Evolutionary conservation across 2,113 vertebrate species (phyloP).

Genomic region (Cepphus grylle): DNA sequence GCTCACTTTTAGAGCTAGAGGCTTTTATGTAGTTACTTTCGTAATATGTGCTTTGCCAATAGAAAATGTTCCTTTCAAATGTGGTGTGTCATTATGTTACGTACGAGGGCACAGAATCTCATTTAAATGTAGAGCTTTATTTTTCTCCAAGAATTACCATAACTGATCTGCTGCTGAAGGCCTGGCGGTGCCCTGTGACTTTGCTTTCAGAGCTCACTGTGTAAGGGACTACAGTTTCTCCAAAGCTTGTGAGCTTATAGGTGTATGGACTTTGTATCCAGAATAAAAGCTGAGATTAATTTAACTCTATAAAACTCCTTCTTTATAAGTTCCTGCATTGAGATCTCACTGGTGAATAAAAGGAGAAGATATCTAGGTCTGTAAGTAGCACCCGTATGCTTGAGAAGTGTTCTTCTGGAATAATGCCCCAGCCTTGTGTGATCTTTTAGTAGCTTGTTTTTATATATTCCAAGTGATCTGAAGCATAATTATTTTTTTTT

Average conservation of each 20-base stretch:
- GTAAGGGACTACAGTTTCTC: fast-evolving
- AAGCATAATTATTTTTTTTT: not conserved
- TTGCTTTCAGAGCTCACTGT: not conserved
- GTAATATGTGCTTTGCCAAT: not conserved
- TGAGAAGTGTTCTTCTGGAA: not conserved
- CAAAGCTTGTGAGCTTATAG: not conserved
- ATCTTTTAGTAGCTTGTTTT: not conserved
- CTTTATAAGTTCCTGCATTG: not conserved
- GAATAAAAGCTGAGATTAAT: not conserved
- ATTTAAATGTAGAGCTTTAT: not conserved
- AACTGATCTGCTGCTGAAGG: not conserved
- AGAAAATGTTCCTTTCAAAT: not conserved
- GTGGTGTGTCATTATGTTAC: fast-evolving
- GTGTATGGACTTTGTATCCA: not conserved
- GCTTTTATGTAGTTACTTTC: not conserved
- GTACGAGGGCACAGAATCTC: not conserved
- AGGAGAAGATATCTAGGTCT: not conserved
- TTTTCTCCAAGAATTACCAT: not conserved
- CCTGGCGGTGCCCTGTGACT: not conserved
- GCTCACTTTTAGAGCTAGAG: not conserved
- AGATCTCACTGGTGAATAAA: not conserved
- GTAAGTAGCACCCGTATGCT: not conserved
- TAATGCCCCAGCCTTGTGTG: not conserved
- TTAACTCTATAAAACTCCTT: not conserved
- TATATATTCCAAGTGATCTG: not conserved